These are phyloP conservation scores for Hemiscyllium ocellatum DNA, from an alignment of 2,113 vertebrate species.

Conservation along the genomic window DNA sequence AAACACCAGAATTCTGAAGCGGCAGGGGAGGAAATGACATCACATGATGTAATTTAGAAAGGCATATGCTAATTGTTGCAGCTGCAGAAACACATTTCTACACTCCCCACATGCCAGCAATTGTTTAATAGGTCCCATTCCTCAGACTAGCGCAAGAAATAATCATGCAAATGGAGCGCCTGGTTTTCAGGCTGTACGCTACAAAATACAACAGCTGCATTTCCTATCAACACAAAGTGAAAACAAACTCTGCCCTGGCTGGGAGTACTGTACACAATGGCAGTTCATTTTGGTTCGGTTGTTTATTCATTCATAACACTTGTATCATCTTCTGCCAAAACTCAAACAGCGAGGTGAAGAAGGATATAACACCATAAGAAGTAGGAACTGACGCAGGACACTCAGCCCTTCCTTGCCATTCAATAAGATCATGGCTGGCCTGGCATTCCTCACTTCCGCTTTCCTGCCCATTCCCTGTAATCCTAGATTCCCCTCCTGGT, in stretches of 20 bases:
- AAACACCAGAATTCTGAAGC: neutral
- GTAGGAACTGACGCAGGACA: too few species aligned
- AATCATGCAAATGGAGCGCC: neutral
- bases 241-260: neutral
- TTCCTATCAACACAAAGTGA: neutral
- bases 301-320: neutral
- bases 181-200: neutral
- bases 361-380: too few species aligned
- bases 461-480: too few species aligned
- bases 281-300: neutral
- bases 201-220: neutral
- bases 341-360: too few species aligned
- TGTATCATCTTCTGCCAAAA: neutral
- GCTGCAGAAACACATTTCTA: conserved; percentile 9
- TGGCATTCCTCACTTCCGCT: too few species aligned
- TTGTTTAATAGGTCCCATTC: neutral
- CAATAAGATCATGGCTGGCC: too few species aligned
- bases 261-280: neutral
- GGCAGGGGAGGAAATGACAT: conserved; percentile 15
- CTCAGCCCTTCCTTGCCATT: too few species aligned
- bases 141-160: neutral
- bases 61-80: conserved; percentile 5
- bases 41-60: neutral
- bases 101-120: neutral
- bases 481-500: too few species aligned